Base-by-base conservation (phyloP, 2,888 invertebrate genomes). In the Molorchus minor region DNA sequence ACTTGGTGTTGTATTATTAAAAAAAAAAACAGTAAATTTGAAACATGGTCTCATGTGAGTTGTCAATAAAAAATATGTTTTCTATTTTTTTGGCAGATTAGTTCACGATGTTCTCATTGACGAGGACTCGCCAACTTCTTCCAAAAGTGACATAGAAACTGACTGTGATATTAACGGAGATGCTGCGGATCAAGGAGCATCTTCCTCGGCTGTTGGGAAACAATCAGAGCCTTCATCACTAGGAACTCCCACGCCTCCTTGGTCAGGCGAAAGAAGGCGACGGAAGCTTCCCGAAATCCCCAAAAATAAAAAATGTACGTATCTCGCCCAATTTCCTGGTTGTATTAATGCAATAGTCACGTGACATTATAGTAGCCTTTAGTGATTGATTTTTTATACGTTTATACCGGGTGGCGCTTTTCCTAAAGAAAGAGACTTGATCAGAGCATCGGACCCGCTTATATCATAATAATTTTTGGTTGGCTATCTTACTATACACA, bases 231-330 rank as follows among this genome's bases (percentile, higher is more conserved):
- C 44, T 21, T 54, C 61, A n/a, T 62, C 66, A n/a, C 45, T 52
- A 49, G 61, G 57, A 13, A 58, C 61, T 30, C 36, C 64, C 30
- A 62, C 66, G 57, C 55, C 65, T 56, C 68, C 68, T 43, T 73
- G 73, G 75, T 67, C 69, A 67, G 65, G 68, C 71, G 89, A 91
- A 76, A 84, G 93, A 65, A 85, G 91, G 74, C 84, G 95, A 72
- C 85, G 94, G 81, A 92, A 92, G 82, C 83, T 94, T 19, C 94
- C 94, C 29, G 94, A 94, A 82, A 94, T 94, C 72, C 94, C 94
- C 3, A 94, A 93, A 80, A 90, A 91, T 74, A 91, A 91, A 80
- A 93, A 92, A 87, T 87, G 93, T 93, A 80, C 88, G 89, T 73
- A 45, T n/a, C n/a, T n/a, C n/a, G n/a, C n/a, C n/a, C n/a, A n/a